Percentiles rank a stretch among this genome's conserved stretches.
Evolutionary conservation across 2,113 vertebrate species (phyloP).

Genomic region (Alligator sinensis): DNA sequence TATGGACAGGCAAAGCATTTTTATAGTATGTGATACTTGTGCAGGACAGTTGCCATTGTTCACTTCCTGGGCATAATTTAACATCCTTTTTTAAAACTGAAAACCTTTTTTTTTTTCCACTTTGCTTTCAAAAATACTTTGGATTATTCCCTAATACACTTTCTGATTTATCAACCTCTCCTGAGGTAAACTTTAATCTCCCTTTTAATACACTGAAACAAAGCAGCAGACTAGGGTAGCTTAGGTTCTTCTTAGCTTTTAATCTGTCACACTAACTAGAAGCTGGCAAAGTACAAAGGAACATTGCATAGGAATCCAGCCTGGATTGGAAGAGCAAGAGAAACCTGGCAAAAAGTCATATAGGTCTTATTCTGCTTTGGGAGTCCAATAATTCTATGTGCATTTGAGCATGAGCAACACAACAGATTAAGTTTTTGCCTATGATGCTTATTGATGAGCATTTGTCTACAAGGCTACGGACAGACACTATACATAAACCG

Average conservation of each 20-base stretch:
- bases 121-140: neutral
- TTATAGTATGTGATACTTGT: neutral
- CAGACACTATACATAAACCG: too few relatives aligned
- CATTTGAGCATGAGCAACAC: neutral
- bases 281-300: neutral
- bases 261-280: neutral
- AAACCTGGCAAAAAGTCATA: neutral
- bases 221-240: too few relatives aligned
- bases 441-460: neutral
- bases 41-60: neutral
- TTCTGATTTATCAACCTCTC: neutral
- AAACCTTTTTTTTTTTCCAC: neutral
- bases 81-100: neutral
- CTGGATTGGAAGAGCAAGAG: neutral
- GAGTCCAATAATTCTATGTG: neutral
- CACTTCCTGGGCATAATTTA: neutral
- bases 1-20: neutral
- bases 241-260: too few relatives aligned
- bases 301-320: neutral
- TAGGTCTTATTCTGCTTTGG: neutral
- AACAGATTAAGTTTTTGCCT: neutral
- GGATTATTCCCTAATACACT: neutral
- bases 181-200: neutral
- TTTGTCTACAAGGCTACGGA: neutral
- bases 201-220: neutral